phyloP scores from a whole-genome alignment of 2,113 vertebrate species.

The Nanorana parkeri region DNA sequence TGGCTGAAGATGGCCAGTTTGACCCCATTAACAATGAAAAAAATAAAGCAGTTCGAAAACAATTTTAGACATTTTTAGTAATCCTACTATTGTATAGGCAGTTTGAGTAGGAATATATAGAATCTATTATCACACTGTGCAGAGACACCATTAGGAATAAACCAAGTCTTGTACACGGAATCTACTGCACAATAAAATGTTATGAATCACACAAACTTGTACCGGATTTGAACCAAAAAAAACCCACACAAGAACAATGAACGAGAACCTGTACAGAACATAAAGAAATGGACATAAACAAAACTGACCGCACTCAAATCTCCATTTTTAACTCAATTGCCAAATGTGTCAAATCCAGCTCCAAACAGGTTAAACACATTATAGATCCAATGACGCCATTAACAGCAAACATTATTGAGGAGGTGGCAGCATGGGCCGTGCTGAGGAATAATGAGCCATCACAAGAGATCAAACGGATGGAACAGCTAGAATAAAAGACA shows the following conservation, averaged over 20 bases:
- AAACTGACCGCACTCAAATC: not conserved
- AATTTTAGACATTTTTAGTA: too few relatives aligned
- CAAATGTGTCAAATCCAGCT: not conserved
- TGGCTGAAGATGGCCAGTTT: too few relatives aligned
- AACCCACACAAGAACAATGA: not conserved
- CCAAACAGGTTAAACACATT: conserved; percentile 31
- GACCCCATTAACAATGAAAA: too few relatives aligned
- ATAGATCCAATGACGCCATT: conserved; percentile 26
- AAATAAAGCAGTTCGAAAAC: too few relatives aligned
- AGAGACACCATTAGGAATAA: too few relatives aligned
- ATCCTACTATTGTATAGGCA: too few relatives aligned
- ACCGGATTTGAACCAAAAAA: too few relatives aligned
- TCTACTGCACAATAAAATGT: too few relatives aligned
- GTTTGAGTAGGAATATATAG: too few relatives aligned
- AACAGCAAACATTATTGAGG: conserved; percentile 33
- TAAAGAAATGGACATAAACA: not conserved
- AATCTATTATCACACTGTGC: too few relatives aligned
- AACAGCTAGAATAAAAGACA: conserved; percentile 23
- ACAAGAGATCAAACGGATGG: conserved; percentile 19
- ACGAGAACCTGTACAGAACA: not conserved
- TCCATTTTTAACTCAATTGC: not conserved
- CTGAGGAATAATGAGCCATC: conserved; percentile 42
- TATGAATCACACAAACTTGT: too few relatives aligned
- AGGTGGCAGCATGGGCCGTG: conserved; percentile 32
- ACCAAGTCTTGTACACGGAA: too few relatives aligned